These are phyloP conservation scores for Brachionus sp. DNA, from an alignment of 1,140 invertebrate genomes.

Conservation along the genomic window DNA sequence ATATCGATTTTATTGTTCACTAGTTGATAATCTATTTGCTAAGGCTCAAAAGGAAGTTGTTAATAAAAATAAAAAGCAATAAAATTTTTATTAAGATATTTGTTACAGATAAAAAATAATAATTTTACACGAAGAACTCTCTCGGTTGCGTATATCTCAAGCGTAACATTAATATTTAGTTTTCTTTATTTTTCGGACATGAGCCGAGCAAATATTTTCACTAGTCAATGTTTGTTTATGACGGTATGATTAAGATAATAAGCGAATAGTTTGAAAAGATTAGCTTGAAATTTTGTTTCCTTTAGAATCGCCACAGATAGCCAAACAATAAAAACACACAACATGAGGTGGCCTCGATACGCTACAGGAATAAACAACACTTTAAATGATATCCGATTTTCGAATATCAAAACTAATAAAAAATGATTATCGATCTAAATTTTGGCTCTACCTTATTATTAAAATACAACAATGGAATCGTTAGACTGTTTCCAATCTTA, in stretches of 20 bases:
- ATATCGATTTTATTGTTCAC: conserved; percentile 2
- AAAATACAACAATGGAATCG: conserved; percentile 24
- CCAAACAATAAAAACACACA: not conserved
- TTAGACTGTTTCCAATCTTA: conserved; percentile 16
- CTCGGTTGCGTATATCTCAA: not conserved
- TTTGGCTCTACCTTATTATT: conserved; percentile 5
- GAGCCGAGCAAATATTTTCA: conserved; percentile 1
- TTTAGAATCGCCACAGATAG: not conserved
- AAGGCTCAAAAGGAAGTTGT: not conserved
- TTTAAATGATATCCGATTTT: conserved; percentile 4
- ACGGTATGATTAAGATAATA: conserved; percentile 21
- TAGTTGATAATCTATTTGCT: not conserved
- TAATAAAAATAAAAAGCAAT: not conserved
- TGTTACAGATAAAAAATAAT: not conserved
- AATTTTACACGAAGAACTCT: not conserved
- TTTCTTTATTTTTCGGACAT: not conserved
- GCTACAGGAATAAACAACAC: not conserved
- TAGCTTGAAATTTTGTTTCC: conserved; percentile 23
- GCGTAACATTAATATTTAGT: conserved; percentile 24
- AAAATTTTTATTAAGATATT: not conserved
- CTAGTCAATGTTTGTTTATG: not conserved
- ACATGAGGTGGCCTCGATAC: not conserved
- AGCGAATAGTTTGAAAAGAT: not conserved
- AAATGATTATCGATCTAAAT: conserved; percentile 11
- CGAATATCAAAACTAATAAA: not conserved